phyloP scores from a whole-genome alignment of 92 coral and sea anemone genomes.

The Pocillopora grandis region DNA sequence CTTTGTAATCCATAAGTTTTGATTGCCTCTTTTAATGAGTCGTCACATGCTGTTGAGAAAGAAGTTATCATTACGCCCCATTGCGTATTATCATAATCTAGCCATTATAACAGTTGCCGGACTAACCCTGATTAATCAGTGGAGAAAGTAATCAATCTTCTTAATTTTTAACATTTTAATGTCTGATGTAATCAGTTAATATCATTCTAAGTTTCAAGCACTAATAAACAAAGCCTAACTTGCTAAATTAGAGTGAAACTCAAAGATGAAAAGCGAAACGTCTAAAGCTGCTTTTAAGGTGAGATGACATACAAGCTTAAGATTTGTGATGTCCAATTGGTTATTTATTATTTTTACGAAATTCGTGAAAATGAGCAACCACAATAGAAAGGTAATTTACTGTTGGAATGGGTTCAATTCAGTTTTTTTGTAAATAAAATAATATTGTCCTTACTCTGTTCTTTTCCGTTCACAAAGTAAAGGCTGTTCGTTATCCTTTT shows the following conservation, averaged over 20 bases:
- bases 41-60: too few relatives aligned
- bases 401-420: too few relatives aligned
- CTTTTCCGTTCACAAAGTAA: neutral
- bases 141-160: neutral
- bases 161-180: neutral
- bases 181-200: neutral
- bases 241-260: neutral
- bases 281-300: constrained; percentile 4
- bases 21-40: too few relatives aligned
- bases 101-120: too few relatives aligned
- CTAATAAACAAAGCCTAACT: neutral
- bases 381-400: too few relatives aligned
- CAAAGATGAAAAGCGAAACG: neutral
- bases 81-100: too few relatives aligned
- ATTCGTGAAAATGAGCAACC: too few relatives aligned
- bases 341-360: too few relatives aligned
- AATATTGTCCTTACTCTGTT: neutral
- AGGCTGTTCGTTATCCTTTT: neutral
- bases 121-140: too few relatives aligned
- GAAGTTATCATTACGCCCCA: too few relatives aligned
- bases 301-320: neutral
- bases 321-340: neutral
- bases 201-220: neutral
- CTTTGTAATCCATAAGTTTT: too few relatives aligned
- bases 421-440: neutral